Percentiles rank a stretch among this genome's conserved stretches.
Conservation (phyloP, 2,797 vertebrate species). For the Tragelaphus oryx region DNA sequence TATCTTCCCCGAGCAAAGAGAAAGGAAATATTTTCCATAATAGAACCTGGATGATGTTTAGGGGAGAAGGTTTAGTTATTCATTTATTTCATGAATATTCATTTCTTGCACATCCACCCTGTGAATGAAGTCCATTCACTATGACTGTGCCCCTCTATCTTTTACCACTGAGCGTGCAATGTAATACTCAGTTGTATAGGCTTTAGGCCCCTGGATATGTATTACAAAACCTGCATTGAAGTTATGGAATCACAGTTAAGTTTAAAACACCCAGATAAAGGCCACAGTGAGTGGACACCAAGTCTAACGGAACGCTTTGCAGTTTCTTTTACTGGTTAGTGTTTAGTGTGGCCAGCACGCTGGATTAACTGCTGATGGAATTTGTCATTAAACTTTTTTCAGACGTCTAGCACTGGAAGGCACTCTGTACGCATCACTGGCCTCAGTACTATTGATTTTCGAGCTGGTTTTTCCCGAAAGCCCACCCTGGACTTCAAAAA, state of each 20-base stretch:
- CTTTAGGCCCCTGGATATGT: background rate
- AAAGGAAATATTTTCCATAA: background rate
- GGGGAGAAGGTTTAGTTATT: background rate
- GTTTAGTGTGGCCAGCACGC: background rate
- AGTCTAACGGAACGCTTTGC: background rate
- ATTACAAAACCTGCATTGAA: background rate
- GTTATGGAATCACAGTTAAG: background rate
- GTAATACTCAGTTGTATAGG: background rate
- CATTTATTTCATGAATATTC: background rate
- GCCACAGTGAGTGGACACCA: background rate
- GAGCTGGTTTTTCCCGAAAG: slow-evolving; percentile 93
- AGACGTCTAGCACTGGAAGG: slow-evolving; percentile 93
- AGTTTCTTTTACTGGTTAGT: background rate
- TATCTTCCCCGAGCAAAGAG: background rate
- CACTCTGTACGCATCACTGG: slow-evolving; percentile 97
- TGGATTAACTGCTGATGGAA: background rate
- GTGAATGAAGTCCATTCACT: background rate
- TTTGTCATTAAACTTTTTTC: slow-evolving; percentile 60
- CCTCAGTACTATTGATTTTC: slow-evolving; percentile 96
- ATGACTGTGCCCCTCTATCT: background rate
- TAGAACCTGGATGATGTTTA: background rate
- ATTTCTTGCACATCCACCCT: background rate
- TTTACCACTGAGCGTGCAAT: background rate
- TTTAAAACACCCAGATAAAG: background rate
- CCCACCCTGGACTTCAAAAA: slow-evolving; percentile 93